These are phyloP conservation scores for Trochalopteron elliotii DNA, from an alignment of 2,113 vertebrate species.

Conservation along the genomic window DNA sequence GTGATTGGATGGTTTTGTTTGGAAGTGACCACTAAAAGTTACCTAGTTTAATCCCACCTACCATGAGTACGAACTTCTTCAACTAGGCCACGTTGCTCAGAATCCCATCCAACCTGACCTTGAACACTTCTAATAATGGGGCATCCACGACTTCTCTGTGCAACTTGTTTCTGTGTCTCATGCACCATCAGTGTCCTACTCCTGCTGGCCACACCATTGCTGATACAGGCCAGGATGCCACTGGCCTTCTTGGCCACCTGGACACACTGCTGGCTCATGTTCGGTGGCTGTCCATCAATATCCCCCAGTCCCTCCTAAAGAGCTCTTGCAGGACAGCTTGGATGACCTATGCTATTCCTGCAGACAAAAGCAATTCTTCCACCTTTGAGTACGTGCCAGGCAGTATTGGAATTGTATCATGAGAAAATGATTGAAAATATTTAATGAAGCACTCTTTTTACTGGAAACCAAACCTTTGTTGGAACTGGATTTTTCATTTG, in stretches of 20 bases:
- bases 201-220: background rate
- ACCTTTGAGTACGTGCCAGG: background rate
- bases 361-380: background rate
- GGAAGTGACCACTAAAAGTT: background rate
- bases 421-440: background rate
- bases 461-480: background rate
- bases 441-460: background rate
- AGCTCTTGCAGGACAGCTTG: background rate
- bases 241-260: background rate
- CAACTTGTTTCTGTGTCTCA: background rate
- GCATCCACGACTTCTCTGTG: background rate
- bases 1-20: background rate
- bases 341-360: background rate
- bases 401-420: background rate
- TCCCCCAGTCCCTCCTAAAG: background rate
- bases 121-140: background rate
- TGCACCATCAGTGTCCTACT: background rate
- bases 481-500: background rate
- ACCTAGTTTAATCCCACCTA: accelerated
- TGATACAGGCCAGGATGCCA: background rate
- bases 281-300: too few relatives aligned
- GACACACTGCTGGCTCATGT: background rate
- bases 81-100: background rate
- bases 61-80: background rate
- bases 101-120: background rate